phyloP scores from a whole-genome alignment of 2,888 invertebrate genomes.

The Thecocarcelia acutangulata region DNA sequence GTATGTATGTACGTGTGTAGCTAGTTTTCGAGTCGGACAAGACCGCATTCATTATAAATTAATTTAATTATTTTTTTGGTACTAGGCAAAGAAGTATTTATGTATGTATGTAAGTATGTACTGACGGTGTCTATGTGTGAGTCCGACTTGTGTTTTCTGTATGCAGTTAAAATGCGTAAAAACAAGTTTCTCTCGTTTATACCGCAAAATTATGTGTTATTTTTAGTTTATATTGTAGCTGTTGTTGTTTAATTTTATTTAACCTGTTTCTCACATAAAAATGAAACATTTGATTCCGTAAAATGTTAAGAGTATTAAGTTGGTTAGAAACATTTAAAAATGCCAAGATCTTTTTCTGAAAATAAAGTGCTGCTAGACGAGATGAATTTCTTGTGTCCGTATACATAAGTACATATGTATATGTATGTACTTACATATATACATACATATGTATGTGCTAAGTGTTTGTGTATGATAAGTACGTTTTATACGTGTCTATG shows the following conservation, averaged over 20 bases:
- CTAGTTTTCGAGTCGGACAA: too few relatives aligned
- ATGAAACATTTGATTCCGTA: slow-evolving; percentile 44
- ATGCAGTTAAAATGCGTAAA: slow-evolving; percentile 63
- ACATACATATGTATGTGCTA: background rate
- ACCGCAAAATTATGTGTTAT: slow-evolving; percentile 72
- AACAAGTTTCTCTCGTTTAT: slow-evolving; percentile 67
- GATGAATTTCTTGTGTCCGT: background rate
- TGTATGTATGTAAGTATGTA: background rate
- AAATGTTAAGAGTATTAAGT: slow-evolving; percentile 61
- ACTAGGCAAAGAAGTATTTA: slow-evolving; percentile 17
- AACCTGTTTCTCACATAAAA: slow-evolving; percentile 74
- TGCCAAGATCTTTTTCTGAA: slow-evolving; percentile 39
- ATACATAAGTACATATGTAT: background rate
- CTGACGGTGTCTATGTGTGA: background rate
- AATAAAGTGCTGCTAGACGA: slow-evolving; percentile 14
- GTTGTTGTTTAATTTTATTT: slow-evolving; percentile 64
- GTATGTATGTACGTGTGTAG: too few relatives aligned
- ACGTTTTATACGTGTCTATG: too few relatives aligned
- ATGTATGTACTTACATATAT: background rate
- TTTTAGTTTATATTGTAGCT: slow-evolving; percentile 33
- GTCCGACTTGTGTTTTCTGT: slow-evolving; percentile 24
- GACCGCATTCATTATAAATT: slow-evolving; percentile 35
- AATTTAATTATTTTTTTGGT: slow-evolving; percentile 34
- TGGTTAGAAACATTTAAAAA: slow-evolving; percentile 26
- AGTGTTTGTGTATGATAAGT: background rate